phyloP scores from a whole-genome alignment of 2,797 vertebrate genomes.

The Rhinogobio ventralis region DNA sequence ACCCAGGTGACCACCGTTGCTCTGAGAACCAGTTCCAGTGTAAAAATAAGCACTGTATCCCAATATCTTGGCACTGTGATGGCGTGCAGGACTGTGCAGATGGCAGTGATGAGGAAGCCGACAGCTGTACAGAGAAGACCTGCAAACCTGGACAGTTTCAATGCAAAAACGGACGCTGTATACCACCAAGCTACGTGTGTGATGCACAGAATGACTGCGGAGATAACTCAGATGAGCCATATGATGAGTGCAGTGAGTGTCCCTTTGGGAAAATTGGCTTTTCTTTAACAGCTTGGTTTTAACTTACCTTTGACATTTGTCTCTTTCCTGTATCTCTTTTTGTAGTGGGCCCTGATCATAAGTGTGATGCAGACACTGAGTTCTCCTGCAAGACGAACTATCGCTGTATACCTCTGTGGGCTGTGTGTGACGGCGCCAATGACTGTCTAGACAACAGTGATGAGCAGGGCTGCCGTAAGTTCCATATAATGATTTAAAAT shows the following conservation, averaged over 20 bases:
- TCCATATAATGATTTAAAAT: not conserved
- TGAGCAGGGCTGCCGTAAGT: slow-evolving; percentile 92
- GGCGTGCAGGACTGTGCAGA: slow-evolving; percentile 90
- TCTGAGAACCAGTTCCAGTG: slow-evolving; percentile 98
- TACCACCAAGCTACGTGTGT: slow-evolving; percentile 93
- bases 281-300: not conserved
- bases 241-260: slow-evolving; percentile 93
- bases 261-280: not conserved
- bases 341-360: slow-evolving; percentile 90
- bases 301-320: not conserved
- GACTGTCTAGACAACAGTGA: slow-evolving; percentile 98
- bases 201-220: slow-evolving; percentile 96
- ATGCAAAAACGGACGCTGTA: slow-evolving; percentile 92
- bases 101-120: slow-evolving; percentile 87
- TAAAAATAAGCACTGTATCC: slow-evolving; percentile 91
- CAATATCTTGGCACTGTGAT: slow-evolving; percentile 95
- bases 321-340: not conserved
- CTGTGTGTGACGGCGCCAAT: slow-evolving; percentile 89
- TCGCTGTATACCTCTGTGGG: slow-evolving; percentile 90
- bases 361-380: slow-evolving; percentile 94
- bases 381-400: slow-evolving; percentile 94
- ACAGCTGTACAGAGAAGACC: slow-evolving; percentile 88
- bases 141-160: slow-evolving; percentile 92
- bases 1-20: slow-evolving; percentile 85
- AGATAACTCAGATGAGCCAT: slow-evolving; percentile 92